Evolutionary conservation across 2,113 vertebrate species (phyloP).

Genomic region (Erythrocercus mccallii): DNA sequence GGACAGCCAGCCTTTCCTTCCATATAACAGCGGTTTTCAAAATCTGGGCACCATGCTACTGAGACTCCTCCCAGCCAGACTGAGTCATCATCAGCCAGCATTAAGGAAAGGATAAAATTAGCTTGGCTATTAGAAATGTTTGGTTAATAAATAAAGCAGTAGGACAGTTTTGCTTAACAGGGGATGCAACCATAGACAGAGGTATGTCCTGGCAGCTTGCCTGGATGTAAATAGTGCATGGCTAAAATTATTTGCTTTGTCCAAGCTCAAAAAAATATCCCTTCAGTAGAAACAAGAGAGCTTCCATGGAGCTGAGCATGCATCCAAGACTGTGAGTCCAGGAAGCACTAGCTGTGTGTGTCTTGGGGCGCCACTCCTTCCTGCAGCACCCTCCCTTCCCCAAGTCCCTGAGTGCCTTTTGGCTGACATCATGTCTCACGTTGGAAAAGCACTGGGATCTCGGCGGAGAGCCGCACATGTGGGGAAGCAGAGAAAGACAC

Average conservation of each 20-base stretch:
- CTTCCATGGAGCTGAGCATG: neutral
- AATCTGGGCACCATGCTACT: neutral
- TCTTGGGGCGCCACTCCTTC: neutral
- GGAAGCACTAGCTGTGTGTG: neutral
- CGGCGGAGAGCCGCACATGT: rapidly evolving
- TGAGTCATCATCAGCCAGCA: neutral
- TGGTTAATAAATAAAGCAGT: slow-evolving; percentile 43
- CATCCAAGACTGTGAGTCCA: neutral
- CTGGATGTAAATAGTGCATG: slow-evolving; percentile 18
- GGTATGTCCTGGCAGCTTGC: slow-evolving; percentile 1
- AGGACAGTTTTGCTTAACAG: slow-evolving; percentile 16
- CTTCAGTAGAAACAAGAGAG: neutral
- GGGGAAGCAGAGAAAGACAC: neutral
- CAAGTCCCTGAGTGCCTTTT: neutral
- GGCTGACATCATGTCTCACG: neutral
- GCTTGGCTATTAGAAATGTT: slow-evolving; percentile 28
- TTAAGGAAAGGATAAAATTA: slow-evolving; percentile 46
- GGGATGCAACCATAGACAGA: neutral
- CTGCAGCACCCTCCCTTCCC: neutral
- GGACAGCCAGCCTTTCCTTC: neutral
- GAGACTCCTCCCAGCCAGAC: neutral
- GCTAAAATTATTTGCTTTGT: slow-evolving; percentile 11
- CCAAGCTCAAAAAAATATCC: neutral
- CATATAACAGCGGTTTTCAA: rapidly evolving
- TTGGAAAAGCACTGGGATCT: neutral